These are phyloP conservation scores for Drosophila neotestacea DNA, from an alignment of 2,888 invertebrate species.

Conservation along the genomic window DNA sequence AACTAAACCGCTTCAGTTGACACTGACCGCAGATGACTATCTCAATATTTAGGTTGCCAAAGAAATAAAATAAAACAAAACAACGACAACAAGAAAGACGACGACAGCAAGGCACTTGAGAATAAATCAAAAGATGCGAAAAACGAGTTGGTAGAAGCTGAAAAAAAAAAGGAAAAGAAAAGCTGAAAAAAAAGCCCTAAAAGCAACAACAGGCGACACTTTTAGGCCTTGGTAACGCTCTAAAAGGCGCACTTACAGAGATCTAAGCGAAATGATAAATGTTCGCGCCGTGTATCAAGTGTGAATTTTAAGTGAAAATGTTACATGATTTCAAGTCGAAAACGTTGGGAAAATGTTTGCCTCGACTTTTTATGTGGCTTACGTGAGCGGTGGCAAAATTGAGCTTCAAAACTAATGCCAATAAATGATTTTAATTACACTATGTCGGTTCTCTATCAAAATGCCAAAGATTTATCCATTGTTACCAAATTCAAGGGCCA, in stretches of 20 bases:
- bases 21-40: constrained; percentile 76
- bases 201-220: constrained; percentile 58
- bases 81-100: constrained; percentile 21
- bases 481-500: constrained; percentile 26
- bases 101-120: constrained; percentile 57
- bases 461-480: neutral
- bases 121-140: constrained; percentile 80
- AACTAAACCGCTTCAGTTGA: constrained; percentile 60
- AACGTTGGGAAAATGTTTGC: constrained; percentile 57
- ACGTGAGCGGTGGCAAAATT: constrained; percentile 65
- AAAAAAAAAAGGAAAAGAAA: constrained; percentile 9
- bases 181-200: constrained; percentile 38
- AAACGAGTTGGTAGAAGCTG: constrained; percentile 30
- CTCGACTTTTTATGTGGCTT: constrained; percentile 59
- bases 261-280: constrained; percentile 78
- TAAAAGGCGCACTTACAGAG: constrained; percentile 62
- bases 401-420: constrained; percentile 64
- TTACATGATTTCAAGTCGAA: constrained; percentile 42
- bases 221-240: constrained; percentile 66
- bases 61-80: constrained; percentile 61
- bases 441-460: constrained; percentile 6
- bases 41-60: constrained; percentile 75
- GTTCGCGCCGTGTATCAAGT: constrained; percentile 71
- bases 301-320: constrained; percentile 79
- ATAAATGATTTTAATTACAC: constrained; percentile 75